A percentile compares a stretch with the other conserved stretches of the same genome.
Evolutionary conservation across 2,888 invertebrate species (phyloP).

Genomic region (Synanthedon andrenaeformis): DNA sequence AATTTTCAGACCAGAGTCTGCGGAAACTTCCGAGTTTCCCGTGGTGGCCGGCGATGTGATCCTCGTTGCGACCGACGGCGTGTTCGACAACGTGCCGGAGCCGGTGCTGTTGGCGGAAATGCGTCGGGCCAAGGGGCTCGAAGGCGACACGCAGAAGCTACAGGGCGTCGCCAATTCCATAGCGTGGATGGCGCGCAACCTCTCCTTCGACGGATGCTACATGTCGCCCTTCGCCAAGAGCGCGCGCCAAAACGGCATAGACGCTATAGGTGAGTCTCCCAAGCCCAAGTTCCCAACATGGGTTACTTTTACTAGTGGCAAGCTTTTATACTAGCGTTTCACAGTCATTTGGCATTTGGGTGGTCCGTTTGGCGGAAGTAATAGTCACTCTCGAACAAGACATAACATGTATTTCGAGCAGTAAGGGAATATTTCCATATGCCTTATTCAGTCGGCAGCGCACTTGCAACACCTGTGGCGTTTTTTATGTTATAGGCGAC

Average conservation of each 20-base stretch:
- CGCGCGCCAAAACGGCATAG: slow-evolving; percentile 92
- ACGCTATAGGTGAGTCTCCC: slow-evolving; percentile 79
- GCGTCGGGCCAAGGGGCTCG: slow-evolving; percentile 66
- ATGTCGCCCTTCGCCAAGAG: slow-evolving; percentile 96
- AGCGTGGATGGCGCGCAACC: slow-evolving; percentile 93
- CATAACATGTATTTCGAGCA: too few species aligned
- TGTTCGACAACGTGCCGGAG: slow-evolving; percentile 98
- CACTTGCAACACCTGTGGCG: too few species aligned
- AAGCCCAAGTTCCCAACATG: background rate
- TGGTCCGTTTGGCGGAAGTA: too few species aligned
- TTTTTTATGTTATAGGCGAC: too few species aligned
- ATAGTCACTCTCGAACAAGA: too few species aligned
- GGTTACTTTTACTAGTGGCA: background rate
- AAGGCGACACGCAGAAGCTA: slow-evolving; percentile 76
- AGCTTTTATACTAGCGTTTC: too few species aligned
- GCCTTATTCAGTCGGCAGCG: too few species aligned
- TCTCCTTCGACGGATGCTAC: slow-evolving; percentile 94
- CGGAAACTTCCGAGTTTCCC: slow-evolving; percentile 87
- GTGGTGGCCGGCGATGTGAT: slow-evolving; percentile 95
- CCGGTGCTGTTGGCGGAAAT: slow-evolving; percentile 89
- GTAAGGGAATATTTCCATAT: too few species aligned
- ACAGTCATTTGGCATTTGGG: too few species aligned
- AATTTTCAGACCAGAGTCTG: slow-evolving; percentile 84
- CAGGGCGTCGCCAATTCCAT: slow-evolving; percentile 95
- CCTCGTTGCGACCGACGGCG: slow-evolving; percentile 96